Percentiles rank a stretch among this genome's conserved stretches.
Conservation (phyloP, 2,113 vertebrate genomes). For the Cyanoramphus novaezelandiae region DNA sequence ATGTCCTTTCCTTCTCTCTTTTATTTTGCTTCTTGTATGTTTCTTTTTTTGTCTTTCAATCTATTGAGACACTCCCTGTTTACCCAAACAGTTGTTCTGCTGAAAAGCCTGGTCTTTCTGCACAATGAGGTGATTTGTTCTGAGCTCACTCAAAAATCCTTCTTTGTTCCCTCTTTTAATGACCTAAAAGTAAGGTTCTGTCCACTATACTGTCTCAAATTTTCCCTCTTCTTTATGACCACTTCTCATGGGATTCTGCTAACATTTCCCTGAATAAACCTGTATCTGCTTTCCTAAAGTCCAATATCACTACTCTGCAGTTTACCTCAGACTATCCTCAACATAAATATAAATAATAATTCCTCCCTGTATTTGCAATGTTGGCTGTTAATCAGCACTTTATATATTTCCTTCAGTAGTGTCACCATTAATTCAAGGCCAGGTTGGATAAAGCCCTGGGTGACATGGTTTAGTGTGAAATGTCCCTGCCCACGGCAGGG, state of each 20-base stretch:
- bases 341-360: not conserved
- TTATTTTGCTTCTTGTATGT: not conserved
- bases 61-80: not conserved
- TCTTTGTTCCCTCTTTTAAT: not conserved
- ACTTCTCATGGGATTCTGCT: not conserved
- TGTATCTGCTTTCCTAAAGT: not conserved
- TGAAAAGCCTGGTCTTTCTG: not conserved
- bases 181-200: not conserved
- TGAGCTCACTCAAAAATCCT: not conserved
- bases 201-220: not conserved
- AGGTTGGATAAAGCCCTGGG: too few relatives aligned
- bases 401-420: not conserved
- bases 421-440: not conserved
- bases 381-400: not conserved
- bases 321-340: not conserved
- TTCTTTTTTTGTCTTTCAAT: not conserved
- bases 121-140: not conserved
- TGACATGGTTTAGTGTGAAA: too few relatives aligned
- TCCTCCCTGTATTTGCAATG: not conserved
- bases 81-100: not conserved
- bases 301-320: not conserved
- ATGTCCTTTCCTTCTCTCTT: not conserved
- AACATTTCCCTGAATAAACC: not conserved
- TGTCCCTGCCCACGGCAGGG: too few relatives aligned
- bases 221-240: not conserved